A percentile compares a stretch with the other conserved stretches of the same genome.
Evolutionary conservation across 2,113 vertebrate species (phyloP).

Genomic region (Sclerurus mexicanus): DNA sequence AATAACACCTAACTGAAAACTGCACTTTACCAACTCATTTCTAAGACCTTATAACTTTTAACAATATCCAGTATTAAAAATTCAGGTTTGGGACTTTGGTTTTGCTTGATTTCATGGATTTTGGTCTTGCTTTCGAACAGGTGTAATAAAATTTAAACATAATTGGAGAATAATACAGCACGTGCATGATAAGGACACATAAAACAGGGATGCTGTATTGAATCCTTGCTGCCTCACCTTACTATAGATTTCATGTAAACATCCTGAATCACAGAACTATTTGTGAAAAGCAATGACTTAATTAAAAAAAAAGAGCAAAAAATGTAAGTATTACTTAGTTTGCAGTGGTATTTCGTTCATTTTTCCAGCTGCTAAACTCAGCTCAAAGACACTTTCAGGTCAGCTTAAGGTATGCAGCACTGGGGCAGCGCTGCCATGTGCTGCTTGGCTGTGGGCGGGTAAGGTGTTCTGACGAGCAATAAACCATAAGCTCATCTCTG

Average conservation of each 20-base stretch:
- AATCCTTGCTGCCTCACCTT: neutral
- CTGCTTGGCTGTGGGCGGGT: too few species aligned
- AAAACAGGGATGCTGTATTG: neutral
- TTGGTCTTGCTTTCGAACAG: neutral
- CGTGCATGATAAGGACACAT: neutral
- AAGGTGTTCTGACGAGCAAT: rapidly evolving
- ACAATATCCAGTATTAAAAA: neutral
- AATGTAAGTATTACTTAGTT: neutral
- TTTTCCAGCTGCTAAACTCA: neutral
- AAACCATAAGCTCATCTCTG: neutral
- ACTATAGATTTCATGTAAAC: neutral
- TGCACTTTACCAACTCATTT: neutral
- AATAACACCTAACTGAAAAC: neutral
- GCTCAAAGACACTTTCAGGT: neutral
- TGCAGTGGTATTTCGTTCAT: neutral
- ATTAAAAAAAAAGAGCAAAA: neutral
- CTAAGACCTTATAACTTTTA: neutral
- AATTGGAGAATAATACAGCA: neutral
- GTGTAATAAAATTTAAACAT: neutral
- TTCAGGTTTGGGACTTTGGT: neutral
- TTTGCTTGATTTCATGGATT: neutral
- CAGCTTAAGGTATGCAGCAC: neutral
- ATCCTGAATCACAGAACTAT: neutral
- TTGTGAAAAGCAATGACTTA: neutral
- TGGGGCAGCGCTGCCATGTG: rapidly evolving